Percentiles rank a stretch among this genome's conserved stretches.
phyloP scores from a whole-genome alignment of 2,113 vertebrate genomes.

The Turdus rufiventris region DNA sequence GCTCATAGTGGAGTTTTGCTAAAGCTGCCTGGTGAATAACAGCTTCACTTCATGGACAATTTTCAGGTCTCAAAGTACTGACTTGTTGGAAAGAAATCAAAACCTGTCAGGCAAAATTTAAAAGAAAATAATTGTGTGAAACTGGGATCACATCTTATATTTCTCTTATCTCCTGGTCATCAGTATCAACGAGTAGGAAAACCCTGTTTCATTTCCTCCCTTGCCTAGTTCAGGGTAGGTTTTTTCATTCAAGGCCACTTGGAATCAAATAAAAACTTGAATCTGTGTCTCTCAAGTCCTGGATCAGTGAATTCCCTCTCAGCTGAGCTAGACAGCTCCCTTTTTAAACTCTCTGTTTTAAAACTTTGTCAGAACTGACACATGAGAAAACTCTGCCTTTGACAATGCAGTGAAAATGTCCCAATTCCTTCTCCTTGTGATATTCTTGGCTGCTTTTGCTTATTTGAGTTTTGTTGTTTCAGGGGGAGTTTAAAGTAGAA shows the following conservation, averaged over 20 bases:
- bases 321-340: background rate
- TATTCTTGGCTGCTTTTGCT: background rate
- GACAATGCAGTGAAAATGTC: background rate
- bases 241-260: background rate
- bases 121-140: background rate
- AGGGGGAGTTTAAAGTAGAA: background rate
- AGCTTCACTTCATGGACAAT: background rate
- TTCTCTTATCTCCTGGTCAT: background rate
- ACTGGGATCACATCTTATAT: accelerated
- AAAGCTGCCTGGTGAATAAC: background rate
- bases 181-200: background rate
- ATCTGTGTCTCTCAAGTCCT: background rate
- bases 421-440: background rate
- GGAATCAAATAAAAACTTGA: background rate
- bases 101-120: background rate
- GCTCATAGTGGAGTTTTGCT: background rate
- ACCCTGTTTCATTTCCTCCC: background rate
- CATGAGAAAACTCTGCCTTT: conserved; percentile 1
- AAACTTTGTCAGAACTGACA: conserved; percentile 2
- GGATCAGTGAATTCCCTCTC: background rate
- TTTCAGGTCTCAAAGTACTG: background rate
- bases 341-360: background rate
- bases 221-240: background rate
- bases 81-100: background rate
- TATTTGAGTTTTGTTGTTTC: conserved; percentile 26